Evolutionary conservation across 1,140 invertebrate species (phyloP).

Genomic region (Achroia grisella): DNA sequence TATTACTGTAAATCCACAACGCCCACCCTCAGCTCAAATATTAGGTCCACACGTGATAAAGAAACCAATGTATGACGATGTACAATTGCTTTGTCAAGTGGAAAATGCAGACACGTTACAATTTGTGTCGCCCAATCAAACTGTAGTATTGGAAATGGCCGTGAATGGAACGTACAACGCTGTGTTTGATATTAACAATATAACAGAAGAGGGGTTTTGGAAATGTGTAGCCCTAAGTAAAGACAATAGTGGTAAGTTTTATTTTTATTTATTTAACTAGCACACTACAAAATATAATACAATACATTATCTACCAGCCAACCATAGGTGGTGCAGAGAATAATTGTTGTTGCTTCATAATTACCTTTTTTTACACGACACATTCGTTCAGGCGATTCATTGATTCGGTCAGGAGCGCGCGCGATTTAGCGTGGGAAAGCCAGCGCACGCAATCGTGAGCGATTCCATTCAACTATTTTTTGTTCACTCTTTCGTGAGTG

Average conservation of each 20-base stretch:
- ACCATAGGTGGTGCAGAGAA: too few species aligned
- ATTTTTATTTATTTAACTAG: too few species aligned
- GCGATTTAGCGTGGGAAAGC: too few species aligned
- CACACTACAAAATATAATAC: too few species aligned
- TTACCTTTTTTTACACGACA: too few species aligned
- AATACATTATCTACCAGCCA: too few species aligned
- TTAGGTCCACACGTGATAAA: slow-evolving; percentile 39
- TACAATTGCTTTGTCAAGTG: slow-evolving; percentile 38
- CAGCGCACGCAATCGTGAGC: too few species aligned
- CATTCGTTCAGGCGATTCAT: too few species aligned
- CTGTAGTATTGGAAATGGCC: slow-evolving; percentile 10
- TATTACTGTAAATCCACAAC: slow-evolving; percentile 28
- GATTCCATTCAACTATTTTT: too few species aligned
- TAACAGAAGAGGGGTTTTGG: slow-evolving; percentile 38
- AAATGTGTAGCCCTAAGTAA: slow-evolving; percentile 35
- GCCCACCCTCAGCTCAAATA: slow-evolving; percentile 38
- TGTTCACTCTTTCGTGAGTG: too few species aligned
- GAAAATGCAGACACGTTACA: slow-evolving; percentile 30
- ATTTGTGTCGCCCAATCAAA: slow-evolving; percentile 30
- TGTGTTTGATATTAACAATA: slow-evolving; percentile 32
- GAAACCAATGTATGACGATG: slow-evolving; percentile 19
- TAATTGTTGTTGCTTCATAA: too few species aligned
- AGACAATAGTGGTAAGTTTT: slow-evolving; percentile 25
- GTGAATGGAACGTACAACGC: slow-evolving; percentile 26
- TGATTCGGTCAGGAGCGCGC: too few species aligned